Evolutionary conservation across 2,797 vertebrate species (phyloP), one percentile per base, ranked within the genome.

Genomic region (Cyprinodon diabolis): DNA sequence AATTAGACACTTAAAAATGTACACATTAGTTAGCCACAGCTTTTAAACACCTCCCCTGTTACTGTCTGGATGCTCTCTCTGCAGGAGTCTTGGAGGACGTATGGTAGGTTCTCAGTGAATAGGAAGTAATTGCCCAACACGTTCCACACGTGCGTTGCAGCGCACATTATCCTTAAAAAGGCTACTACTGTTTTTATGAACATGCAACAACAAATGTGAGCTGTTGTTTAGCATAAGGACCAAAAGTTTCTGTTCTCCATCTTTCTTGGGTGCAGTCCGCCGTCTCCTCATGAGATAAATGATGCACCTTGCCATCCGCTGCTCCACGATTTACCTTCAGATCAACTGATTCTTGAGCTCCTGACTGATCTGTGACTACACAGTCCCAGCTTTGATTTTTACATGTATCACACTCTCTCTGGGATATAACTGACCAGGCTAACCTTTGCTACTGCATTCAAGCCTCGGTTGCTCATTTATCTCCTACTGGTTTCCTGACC

Each of bases 1-100:
- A 89, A 91, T 90, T 68, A 58, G 47, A 89, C 72, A 86, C 77
- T 78, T 83, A 72, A 78, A 82, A 85, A 87, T 70, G 85, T 86
- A 85, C 81, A 48, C 69, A 58, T 55, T 63, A 71, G 45, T 71
- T 47, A 76, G 75, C 69, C 68, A 66, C 45, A 52, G 47, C 11
- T 6, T 65, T 40, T 2, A 35, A 49, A 49, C 37, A 30, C 23
- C 14, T 15, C 51, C 37, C 23, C 8, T n/a, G 8, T 43, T 25
- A 6, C 25, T 17, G 60, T 65, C 2, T 5, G 3, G 11, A 55
- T 45, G n/a, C 21, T 15, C 57, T 52, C 68, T n/a, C 13, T n/a
- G 49, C n/a, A 45, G 58, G 25, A 56, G 49, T 76, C 43, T 40
- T 25, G 37, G 40, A 76, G 54, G 51, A 37, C n/a, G 40, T 40